Percentiles rank a stretch among this genome's conserved stretches.
Evolutionary conservation across 2,888 invertebrate genomes (phyloP).

Genomic region (Scaptomyza tumidula): DNA sequence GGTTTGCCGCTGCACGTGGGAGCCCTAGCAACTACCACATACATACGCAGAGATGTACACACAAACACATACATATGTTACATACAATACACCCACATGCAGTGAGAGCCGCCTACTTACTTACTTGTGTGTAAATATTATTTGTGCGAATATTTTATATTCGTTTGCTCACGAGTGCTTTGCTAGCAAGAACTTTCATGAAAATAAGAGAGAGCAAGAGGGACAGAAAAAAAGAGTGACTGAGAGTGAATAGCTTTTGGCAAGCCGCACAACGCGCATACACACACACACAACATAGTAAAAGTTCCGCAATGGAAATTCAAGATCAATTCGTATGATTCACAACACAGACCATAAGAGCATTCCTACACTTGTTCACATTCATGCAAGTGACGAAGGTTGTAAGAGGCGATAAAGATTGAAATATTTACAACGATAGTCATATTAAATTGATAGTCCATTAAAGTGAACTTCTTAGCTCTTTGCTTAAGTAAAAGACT

Average conservation of each 20-base stretch:
- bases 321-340: constrained; percentile 56
- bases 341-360: constrained; percentile 14
- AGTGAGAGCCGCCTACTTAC: constrained; percentile 35
- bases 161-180: not conserved
- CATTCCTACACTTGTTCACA: not conserved
- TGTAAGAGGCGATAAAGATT: not conserved
- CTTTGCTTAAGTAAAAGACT: no score
- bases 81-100: not conserved
- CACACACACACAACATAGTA: not conserved
- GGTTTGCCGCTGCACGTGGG: constrained; percentile 46
- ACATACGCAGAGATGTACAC: constrained; percentile 4
- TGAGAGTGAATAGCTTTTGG: constrained; percentile 42
- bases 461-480: no score
- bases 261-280: no score
- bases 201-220: not conserved
- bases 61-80: not conserved
- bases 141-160: constrained; percentile 30
- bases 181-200: no score
- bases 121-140: constrained; percentile 65
- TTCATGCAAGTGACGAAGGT: not conserved
- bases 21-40: constrained; percentile 27
- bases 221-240: not conserved
- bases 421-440: no score
- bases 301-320: constrained; percentile 48
- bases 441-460: no score